Percentiles rank a stretch among this genome's conserved stretches.
phyloP scores from a whole-genome alignment of 1,140 invertebrate genomes.

The Phenacoccus solenopsis region DNA sequence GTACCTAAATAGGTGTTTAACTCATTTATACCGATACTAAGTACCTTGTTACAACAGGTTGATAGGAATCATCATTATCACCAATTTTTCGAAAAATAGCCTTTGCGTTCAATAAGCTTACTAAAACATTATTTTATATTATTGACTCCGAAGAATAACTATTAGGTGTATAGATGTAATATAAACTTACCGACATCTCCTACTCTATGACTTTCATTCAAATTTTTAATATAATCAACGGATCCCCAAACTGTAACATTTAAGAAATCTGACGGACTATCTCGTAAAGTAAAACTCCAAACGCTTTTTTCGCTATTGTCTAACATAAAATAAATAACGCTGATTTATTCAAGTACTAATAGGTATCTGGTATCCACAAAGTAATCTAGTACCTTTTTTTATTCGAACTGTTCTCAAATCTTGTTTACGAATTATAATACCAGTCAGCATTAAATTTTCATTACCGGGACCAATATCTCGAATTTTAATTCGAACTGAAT shows the following conservation, averaged over 20 bases:
- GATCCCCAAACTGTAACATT: slow-evolving; percentile 55
- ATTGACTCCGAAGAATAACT: not conserved
- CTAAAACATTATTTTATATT: slow-evolving; percentile 21
- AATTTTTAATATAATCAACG: slow-evolving; percentile 40
- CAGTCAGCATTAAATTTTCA: slow-evolving; percentile 17
- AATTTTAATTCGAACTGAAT: slow-evolving; percentile 10
- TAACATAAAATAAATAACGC: slow-evolving; percentile 13
- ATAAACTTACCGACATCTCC: slow-evolving; percentile 46
- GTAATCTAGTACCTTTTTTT: slow-evolving; percentile 19
- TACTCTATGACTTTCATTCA: slow-evolving; percentile 43
- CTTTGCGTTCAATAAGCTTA: slow-evolving; percentile 18
- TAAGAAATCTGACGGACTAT: slow-evolving; percentile 50
- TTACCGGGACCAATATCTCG: slow-evolving; percentile 17
- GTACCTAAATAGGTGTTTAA: not conserved
- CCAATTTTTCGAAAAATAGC: slow-evolving; percentile 7
- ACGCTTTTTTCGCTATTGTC: slow-evolving; percentile 39
- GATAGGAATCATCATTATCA: slow-evolving; percentile 13
- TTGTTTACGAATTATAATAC: slow-evolving; percentile 15
- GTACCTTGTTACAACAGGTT: not conserved
- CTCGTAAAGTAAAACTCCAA: slow-evolving; percentile 54
- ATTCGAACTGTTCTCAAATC: not conserved
- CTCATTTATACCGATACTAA: not conserved
- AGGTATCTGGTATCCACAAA: too few species aligned
- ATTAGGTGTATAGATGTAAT: not conserved
- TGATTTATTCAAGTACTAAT: not conserved